Conservation (phyloP, 2,888 invertebrate species). For the Dryobota labecula region DNA sequence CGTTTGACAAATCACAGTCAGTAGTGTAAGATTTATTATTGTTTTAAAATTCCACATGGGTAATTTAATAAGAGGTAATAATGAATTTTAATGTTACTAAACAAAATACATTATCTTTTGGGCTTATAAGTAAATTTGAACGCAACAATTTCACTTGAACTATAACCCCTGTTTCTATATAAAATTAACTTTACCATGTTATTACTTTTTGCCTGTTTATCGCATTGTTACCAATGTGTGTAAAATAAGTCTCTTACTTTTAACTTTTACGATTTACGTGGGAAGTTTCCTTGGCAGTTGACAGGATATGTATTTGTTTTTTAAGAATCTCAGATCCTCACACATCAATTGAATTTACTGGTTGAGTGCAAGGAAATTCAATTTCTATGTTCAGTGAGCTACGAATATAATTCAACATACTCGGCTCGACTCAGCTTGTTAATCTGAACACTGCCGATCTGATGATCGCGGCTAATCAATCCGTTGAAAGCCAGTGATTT, state of each 20-base stretch:
- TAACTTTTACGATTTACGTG: slow-evolving; percentile 3
- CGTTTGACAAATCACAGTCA: background rate
- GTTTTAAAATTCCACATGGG: background rate
- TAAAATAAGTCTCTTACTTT: slow-evolving; percentile 6
- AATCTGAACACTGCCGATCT: background rate
- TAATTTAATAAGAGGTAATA: background rate
- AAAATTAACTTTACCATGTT: background rate
- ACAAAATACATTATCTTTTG: background rate
- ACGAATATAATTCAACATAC: slow-evolving; percentile 29
- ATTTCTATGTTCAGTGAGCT: slow-evolving; percentile 26
- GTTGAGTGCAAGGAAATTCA: slow-evolving; percentile 21
- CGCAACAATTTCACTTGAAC: background rate
- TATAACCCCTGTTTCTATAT: background rate
- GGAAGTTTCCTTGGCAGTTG: background rate
- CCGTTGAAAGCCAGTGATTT: background rate
- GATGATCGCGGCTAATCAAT: background rate
- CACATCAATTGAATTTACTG: slow-evolving; percentile 23
- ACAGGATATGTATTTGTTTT: slow-evolving; percentile 16
- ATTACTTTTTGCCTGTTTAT: background rate
- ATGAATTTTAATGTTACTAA: background rate
- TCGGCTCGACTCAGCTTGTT: too few relatives aligned
- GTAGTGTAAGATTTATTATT: background rate
- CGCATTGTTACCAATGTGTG: background rate
- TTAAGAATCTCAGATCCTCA: background rate
- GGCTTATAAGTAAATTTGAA: background rate